phyloP scores from a whole-genome alignment of 2,797 vertebrate species.

The Taenioides sp. region DNA sequence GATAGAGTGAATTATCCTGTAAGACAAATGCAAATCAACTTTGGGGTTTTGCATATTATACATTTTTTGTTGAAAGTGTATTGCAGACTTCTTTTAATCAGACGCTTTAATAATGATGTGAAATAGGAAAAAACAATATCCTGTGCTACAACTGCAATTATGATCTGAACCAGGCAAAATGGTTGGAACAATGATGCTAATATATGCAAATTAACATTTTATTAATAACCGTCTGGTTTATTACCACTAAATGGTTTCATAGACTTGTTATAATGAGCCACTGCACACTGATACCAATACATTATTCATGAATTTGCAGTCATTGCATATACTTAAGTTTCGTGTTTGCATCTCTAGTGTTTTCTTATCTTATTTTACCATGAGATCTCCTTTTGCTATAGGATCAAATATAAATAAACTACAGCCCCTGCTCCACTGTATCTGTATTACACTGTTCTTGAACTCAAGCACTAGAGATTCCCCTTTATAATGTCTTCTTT shows the following conservation, averaged over 20 bases:
- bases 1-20: not conserved
- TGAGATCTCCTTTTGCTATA: constrained; percentile 12
- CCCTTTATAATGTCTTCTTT: constrained; percentile 7
- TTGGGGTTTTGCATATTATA: not conserved
- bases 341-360: not conserved
- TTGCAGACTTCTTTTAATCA: not conserved
- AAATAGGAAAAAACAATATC: constrained; percentile 3
- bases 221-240: constrained; percentile 4
- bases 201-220: not conserved
- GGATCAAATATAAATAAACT: constrained; percentile 22
- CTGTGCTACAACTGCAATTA: not conserved
- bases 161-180: constrained; percentile 1
- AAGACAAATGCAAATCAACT: not conserved
- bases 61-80: not conserved
- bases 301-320: not conserved
- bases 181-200: not conserved
- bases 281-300: not conserved
- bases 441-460: constrained; percentile 28
- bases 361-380: constrained; percentile 10
- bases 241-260: constrained; percentile 4
- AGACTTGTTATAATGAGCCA: constrained; percentile 15
- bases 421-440: constrained; percentile 13
- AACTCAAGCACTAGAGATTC: constrained; percentile 35
- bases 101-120: not conserved
- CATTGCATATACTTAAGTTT: not conserved